Conservation (phyloP, 2,888 invertebrate species). For the Rotaria macrura region DNA sequence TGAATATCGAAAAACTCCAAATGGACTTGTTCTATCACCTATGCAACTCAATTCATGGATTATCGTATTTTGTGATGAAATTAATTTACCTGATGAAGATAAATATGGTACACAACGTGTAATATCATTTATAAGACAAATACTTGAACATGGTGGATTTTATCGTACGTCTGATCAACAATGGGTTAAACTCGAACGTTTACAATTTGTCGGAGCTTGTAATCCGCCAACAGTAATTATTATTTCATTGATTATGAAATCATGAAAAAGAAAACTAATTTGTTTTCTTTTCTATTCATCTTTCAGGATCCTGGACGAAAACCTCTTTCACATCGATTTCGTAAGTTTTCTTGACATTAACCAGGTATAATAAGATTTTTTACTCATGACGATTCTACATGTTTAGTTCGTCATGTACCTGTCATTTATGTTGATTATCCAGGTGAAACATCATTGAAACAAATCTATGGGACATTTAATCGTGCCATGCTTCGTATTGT, state of each 20-base stretch:
- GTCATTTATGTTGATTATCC: constrained; percentile 99
- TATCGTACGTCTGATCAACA: constrained; percentile 64
- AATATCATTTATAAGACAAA: constrained; percentile 92
- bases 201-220: constrained; percentile 98
- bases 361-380: not conserved
- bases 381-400: no score
- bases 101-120: constrained; percentile 84
- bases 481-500: constrained; percentile 91
- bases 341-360: not conserved
- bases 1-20: constrained; percentile 94
- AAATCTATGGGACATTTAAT: constrained; percentile 96
- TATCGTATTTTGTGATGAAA: constrained; percentile 97
- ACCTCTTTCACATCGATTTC: constrained; percentile 68
- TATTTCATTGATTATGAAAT: not conserved
- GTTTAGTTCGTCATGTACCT: constrained; percentile 69
- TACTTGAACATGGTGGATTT: constrained; percentile 77
- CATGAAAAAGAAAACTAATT: not conserved
- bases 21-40: constrained; percentile 86
- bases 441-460: constrained; percentile 84
- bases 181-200: constrained; percentile 90
- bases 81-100: constrained; percentile 97
- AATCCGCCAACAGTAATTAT: constrained; percentile 73
- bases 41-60: constrained; percentile 91
- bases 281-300: not conserved
- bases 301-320: constrained; percentile 79